Percentiles rank a stretch among this genome's conserved stretches.
Evolutionary conservation across 1,140 invertebrate genomes (phyloP).

Genomic region (Heliconius nattereri): DNA sequence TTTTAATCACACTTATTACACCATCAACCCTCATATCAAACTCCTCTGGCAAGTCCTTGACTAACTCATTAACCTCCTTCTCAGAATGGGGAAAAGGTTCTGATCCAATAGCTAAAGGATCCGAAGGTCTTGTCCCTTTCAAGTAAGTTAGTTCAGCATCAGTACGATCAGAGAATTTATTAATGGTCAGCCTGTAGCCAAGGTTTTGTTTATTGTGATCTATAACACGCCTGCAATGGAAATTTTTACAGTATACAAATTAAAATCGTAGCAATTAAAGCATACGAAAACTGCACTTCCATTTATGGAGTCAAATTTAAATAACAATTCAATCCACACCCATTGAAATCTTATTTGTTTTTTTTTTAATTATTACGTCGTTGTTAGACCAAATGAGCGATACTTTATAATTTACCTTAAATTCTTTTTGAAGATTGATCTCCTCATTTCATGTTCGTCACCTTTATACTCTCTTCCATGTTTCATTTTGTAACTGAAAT

Average conservation of each 20-base stretch:
- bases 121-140: slow-evolving; percentile 37
- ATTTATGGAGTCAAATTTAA: no score
- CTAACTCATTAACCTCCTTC: slow-evolving; percentile 50
- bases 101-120: slow-evolving; percentile 81
- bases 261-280: no score
- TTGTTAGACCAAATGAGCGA: no score
- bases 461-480: slow-evolving; percentile 87
- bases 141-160: slow-evolving; percentile 47
- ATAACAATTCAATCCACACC: no score
- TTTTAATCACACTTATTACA: slow-evolving; percentile 95
- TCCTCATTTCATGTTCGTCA: slow-evolving; percentile 85
- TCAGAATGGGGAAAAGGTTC: slow-evolving; percentile 85
- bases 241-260: not conserved
- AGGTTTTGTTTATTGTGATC: slow-evolving; percentile 59
- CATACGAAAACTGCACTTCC: no score
- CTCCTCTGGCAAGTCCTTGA: slow-evolving; percentile 82
- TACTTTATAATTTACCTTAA: slow-evolving; percentile 47
- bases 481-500: slow-evolving; percentile 83
- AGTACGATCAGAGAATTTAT: slow-evolving; percentile 60
- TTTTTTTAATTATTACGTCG: no score
- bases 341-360: no score
- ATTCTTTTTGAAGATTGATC: slow-evolving; percentile 85
- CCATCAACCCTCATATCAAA: slow-evolving; percentile 94
- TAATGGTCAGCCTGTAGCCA: slow-evolving; percentile 55
- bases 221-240: slow-evolving; percentile 33